These are phyloP conservation scores for Drosophila pseudotalamancana DNA, from an alignment of 2,888 invertebrate species.

Conservation along the genomic window DNA sequence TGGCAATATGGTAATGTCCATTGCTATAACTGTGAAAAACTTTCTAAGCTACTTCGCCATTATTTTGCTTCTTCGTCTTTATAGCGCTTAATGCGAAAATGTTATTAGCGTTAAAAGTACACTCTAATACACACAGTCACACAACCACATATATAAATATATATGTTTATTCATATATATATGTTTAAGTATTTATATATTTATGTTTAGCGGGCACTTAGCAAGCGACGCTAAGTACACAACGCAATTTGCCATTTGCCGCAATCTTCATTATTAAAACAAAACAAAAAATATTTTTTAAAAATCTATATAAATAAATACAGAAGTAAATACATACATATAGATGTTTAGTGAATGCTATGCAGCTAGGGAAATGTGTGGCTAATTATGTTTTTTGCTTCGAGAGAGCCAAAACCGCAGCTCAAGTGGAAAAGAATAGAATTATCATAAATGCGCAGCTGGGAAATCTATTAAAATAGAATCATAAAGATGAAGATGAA, in stretches of 20 bases:
- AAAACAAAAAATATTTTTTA: conserved; percentile 16
- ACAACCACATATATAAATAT: neutral
- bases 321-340: no score
- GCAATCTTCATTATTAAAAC: conserved; percentile 36
- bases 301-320: neutral
- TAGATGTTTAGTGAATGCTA: conserved; percentile 1
- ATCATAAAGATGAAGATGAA: neutral
- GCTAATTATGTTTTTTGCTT: neutral
- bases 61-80: conserved; percentile 36
- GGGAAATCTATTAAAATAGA: neutral
- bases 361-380: neutral
- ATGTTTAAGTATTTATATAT: neutral
- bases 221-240: conserved; percentile 54
- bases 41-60: neutral
- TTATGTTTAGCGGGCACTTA: conserved; percentile 17
- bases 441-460: neutral
- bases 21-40: neutral
- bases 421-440: neutral
- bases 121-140: conserved; percentile 15
- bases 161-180: neutral
- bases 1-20: no score
- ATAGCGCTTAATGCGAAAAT: conserved; percentile 58
- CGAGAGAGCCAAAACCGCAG: neutral
- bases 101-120: conserved; percentile 59
- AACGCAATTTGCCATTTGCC: conserved; percentile 49